Conservation (phyloP, 2,888 invertebrate genomes). For the Temnothorax ravouxi region DNA sequence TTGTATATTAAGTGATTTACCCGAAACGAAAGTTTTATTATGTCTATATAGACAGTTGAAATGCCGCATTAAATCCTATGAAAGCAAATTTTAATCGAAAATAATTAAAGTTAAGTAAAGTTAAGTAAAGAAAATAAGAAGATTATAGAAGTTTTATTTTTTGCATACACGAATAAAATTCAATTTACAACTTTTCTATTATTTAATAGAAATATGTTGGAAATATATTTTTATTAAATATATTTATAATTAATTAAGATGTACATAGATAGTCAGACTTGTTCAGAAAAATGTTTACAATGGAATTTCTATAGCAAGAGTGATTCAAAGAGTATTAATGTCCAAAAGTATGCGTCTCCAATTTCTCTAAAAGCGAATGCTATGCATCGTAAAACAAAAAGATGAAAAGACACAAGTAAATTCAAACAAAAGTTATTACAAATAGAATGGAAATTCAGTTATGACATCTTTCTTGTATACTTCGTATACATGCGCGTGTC, state of each 20-base stretch:
- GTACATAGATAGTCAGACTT: not conserved
- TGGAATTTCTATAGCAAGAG: not conserved
- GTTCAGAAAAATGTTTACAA: not conserved
- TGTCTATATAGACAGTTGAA: not conserved
- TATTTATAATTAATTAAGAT: slow-evolving; percentile 3
- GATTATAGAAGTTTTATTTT: not conserved
- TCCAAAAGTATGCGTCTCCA: not conserved
- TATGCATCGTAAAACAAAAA: not conserved
- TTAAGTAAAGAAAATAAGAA: not conserved
- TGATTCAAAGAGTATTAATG: slow-evolving; percentile 3
- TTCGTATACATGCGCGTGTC: not conserved
- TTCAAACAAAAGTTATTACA: slow-evolving; percentile 14
- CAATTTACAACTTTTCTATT: not conserved
- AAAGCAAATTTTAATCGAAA: slow-evolving; percentile 10
- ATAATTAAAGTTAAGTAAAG: not conserved
- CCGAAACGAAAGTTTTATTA: not conserved
- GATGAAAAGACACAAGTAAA: slow-evolving; percentile 12
- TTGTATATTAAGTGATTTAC: not conserved
- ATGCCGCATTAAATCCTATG: not conserved
- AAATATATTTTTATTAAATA: not conserved
- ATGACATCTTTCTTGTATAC: not conserved
- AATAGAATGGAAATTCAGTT: slow-evolving; percentile 10
- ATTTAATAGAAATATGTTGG: not conserved
- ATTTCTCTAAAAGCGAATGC: not conserved
- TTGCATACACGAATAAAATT: not conserved